Percentiles rank a stretch among this genome's conserved stretches.
Conservation (phyloP, 2,888 invertebrate species). For the Liopterus haemorrhoidalis region DNA sequence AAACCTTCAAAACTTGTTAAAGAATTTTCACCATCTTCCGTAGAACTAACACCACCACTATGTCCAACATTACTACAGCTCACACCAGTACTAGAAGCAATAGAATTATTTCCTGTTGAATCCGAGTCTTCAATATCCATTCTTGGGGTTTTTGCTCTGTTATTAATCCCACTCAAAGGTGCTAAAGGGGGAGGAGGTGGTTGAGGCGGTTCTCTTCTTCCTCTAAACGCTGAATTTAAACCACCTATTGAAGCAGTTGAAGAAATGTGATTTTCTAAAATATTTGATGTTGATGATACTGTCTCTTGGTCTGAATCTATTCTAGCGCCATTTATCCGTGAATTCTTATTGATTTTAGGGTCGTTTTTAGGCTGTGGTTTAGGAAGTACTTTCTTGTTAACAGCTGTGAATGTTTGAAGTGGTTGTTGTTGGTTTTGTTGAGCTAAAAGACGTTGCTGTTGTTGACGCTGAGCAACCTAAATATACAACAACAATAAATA, state of each 20-base stretch:
- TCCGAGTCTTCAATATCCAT: constrained; percentile 47
- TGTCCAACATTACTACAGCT: constrained; percentile 46
- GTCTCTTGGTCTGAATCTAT: constrained; percentile 42
- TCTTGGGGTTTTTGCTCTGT: constrained; percentile 32
- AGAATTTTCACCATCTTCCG: constrained; percentile 54
- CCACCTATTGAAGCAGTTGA: constrained; percentile 8
- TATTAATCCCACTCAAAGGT: constrained; percentile 40
- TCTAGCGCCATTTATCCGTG: constrained; percentile 44
- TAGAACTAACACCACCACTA: constrained; percentile 49
- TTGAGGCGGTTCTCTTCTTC: constrained; percentile 45
- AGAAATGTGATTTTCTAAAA: constrained; percentile 18
- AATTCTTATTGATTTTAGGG: constrained; percentile 39
- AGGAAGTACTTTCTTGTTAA: constrained; percentile 32
- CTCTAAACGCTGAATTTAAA: constrained; percentile 39
- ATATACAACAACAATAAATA: no score
- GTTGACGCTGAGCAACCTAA: constrained; percentile 59
- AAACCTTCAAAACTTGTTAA: constrained; percentile 60
- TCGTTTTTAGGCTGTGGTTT: constrained; percentile 40
- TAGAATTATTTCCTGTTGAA: constrained; percentile 51
- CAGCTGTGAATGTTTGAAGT: constrained; percentile 38
- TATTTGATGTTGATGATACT: constrained; percentile 42
- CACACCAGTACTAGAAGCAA: constrained; percentile 53
- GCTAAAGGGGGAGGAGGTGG: constrained; percentile 49
- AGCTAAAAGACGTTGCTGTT: constrained; percentile 49
- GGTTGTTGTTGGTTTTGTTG: constrained; percentile 27